phyloP scores from a whole-genome alignment of 2,113 vertebrate genomes.

The Taxidea taxus region DNA sequence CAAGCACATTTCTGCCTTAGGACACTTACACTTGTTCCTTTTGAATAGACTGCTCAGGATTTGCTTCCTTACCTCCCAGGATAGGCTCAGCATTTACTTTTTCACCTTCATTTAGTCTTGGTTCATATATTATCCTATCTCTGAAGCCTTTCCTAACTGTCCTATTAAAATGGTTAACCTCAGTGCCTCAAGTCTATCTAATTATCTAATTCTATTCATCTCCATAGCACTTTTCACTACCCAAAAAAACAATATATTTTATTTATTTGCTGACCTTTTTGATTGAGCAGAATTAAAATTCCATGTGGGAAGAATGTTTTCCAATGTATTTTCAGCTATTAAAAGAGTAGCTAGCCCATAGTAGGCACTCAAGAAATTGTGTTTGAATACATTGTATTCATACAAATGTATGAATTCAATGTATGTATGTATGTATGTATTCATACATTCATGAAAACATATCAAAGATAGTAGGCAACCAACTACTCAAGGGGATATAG shows the following conservation, averaged over 20 bases:
- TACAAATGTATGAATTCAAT: too few species aligned
- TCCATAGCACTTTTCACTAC: background rate
- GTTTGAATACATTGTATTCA: background rate
- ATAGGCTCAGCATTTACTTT: background rate
- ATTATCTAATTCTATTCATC: background rate
- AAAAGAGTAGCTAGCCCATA: background rate
- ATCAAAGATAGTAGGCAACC: background rate
- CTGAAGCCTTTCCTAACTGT: background rate
- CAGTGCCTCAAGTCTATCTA: background rate
- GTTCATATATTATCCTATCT: background rate
- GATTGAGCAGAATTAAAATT: background rate
- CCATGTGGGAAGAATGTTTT: background rate
- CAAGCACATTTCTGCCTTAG: background rate
- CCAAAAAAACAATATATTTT: background rate
- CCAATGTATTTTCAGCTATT: background rate
- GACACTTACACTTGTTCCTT: background rate
- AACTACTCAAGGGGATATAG: background rate
- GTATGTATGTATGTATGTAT: too few species aligned
- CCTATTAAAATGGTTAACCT: background rate
- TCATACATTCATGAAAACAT: too few species aligned
- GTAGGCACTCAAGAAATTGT: background rate
- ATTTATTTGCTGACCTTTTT: background rate
- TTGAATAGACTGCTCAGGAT: background rate
- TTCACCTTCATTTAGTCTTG: background rate
- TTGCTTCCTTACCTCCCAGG: background rate